A percentile compares a stretch with the other conserved stretches of the same genome.
Conservation (phyloP, 2,113 vertebrate species). For the Ctenomys sociabilis region DNA sequence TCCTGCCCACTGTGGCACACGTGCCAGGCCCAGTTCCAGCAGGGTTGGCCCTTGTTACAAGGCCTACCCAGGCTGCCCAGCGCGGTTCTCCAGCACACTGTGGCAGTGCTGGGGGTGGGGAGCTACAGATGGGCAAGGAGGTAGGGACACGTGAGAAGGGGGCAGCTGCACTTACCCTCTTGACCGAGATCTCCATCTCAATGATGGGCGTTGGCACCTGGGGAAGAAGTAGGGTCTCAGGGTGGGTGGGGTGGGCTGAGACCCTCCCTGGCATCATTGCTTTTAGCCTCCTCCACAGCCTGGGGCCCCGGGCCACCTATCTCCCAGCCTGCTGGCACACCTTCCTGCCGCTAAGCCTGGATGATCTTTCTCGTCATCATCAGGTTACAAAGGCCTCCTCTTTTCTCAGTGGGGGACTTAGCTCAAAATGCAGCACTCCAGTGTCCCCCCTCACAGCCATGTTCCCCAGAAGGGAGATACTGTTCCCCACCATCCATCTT, state of each 20-base stretch:
- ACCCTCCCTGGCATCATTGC: not conserved
- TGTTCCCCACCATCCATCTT: not conserved
- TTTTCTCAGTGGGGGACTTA: not conserved
- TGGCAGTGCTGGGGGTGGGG: not conserved
- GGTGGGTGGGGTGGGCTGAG: not conserved
- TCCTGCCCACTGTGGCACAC: not conserved
- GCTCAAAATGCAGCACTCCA: not conserved
- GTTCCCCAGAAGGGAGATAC: not conserved
- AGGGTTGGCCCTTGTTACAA: not conserved
- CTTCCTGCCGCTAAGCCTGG: not conserved
- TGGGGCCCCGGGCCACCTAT: not conserved
- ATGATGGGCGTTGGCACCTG: constrained; percentile 93
- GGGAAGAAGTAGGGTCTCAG: constrained; percentile 21
- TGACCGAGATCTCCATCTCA: constrained; percentile 96
- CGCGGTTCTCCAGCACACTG: not conserved
- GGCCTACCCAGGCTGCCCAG: not conserved
- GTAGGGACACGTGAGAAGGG: not conserved
- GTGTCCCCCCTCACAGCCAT: not conserved
- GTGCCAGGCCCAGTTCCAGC: not conserved
- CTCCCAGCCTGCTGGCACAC: not conserved
- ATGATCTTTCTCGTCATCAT: not conserved
- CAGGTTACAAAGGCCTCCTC: not conserved
- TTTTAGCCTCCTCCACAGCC: not conserved
- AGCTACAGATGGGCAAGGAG: not conserved
- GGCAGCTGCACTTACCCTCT: constrained; percentile 88